phyloP scores from a whole-genome alignment of 2,888 invertebrate species.

The Lydus trimaculatus region DNA sequence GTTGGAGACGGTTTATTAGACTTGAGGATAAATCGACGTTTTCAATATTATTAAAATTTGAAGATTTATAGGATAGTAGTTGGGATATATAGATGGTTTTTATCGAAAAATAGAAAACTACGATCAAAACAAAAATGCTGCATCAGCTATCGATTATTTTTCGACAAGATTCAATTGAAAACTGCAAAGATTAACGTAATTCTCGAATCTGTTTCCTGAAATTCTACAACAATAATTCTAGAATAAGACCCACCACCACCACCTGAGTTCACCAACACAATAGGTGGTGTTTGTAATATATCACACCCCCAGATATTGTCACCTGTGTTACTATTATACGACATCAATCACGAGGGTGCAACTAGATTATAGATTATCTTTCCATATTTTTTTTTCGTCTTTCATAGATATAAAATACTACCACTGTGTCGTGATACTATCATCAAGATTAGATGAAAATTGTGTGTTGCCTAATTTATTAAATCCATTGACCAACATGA shows the following conservation, averaged over 20 bases:
- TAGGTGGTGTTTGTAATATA: conserved; percentile 42
- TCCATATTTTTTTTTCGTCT: conserved; percentile 19
- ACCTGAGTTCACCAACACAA: conserved; percentile 40
- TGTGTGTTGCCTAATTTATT: conserved; percentile 5
- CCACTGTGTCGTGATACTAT: neutral
- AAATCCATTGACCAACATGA: neutral
- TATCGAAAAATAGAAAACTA: neutral
- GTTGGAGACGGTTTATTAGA: neutral
- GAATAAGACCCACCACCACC: conserved; percentile 27
- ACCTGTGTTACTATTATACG: conserved; percentile 41
- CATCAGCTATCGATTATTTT: neutral
- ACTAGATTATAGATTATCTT: conserved; percentile 47
- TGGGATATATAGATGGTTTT: neutral
- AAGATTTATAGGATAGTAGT: neutral
- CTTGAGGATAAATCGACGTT: neutral
- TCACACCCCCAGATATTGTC: conserved; percentile 47
- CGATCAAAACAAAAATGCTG: neutral
- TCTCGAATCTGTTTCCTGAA: neutral
- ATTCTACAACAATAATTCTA: conserved; percentile 29
- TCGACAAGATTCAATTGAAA: neutral
- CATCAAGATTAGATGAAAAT: neutral
- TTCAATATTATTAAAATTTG: neutral
- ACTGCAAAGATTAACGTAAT: neutral
- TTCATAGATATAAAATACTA: neutral
- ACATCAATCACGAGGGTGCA: conserved; percentile 49